A percentile compares a stretch with the other conserved stretches of the same genome.
phyloP scores from a whole-genome alignment of 2,113 vertebrate genomes.

The Daboia siamensis region DNA sequence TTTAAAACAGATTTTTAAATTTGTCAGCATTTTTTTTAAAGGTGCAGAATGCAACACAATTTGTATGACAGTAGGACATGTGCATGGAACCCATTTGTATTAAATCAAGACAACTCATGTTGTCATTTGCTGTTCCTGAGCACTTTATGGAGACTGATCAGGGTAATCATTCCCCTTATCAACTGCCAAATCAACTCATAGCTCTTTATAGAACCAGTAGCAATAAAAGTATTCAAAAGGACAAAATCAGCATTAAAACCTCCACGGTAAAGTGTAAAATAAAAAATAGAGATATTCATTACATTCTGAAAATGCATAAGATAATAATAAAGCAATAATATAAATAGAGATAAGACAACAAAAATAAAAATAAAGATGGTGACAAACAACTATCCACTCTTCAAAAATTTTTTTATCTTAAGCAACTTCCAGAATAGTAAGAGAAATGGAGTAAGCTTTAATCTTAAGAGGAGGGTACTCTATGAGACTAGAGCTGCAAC shows the following conservation, averaged over 20 bases:
- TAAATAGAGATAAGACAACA: neutral
- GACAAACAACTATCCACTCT: neutral
- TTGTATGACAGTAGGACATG: neutral
- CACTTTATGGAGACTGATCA: neutral
- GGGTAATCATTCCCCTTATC: neutral
- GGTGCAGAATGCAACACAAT: neutral
- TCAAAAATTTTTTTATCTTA: neutral
- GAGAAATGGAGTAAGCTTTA: neutral
- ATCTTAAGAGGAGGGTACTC: neutral
- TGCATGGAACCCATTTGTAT: neutral
- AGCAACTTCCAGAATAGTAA: neutral
- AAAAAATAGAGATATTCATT: neutral
- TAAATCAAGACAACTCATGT: neutral
- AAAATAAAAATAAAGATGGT: neutral
- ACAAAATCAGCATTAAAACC: neutral
- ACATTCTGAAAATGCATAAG: neutral
- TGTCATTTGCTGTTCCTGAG: neutral
- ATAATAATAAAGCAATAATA: neutral
- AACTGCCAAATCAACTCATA: neutral
- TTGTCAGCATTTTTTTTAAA: neutral
- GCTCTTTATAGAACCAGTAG: neutral
- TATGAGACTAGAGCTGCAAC: neutral
- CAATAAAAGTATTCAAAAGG: neutral
- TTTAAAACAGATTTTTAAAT: neutral
- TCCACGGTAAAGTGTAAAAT: neutral